Percentiles rank a stretch among this genome's conserved stretches.
Evolutionary conservation across 2,888 invertebrate genomes (phyloP).

Genomic region (Lepidocyrtinus sp.): DNA sequence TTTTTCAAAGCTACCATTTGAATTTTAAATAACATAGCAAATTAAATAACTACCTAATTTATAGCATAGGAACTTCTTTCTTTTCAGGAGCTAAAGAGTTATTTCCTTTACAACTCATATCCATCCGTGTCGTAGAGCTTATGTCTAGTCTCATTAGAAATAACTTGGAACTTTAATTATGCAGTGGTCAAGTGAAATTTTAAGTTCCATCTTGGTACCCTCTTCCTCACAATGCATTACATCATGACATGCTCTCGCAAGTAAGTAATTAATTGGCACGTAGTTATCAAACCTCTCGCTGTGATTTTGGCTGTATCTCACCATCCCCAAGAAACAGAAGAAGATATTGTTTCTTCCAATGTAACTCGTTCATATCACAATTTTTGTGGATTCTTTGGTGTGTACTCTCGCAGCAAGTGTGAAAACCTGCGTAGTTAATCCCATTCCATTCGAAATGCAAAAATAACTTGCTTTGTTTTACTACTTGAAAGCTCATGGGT

Average conservation of each 20-base stretch:
- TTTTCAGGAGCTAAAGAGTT: too few relatives aligned
- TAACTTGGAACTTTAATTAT: slow-evolving; percentile 2
- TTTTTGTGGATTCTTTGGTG: slow-evolving; percentile 6
- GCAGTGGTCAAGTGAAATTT: too few relatives aligned
- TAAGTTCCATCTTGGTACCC: not conserved
- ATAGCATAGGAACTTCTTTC: too few relatives aligned
- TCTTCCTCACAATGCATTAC: not conserved
- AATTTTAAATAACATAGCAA: too few relatives aligned
- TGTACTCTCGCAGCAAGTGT: slow-evolving; percentile 1
- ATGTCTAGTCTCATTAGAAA: too few relatives aligned
- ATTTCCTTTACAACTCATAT: too few relatives aligned
- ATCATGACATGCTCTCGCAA: not conserved
- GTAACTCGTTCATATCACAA: not conserved
- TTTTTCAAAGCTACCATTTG: too few relatives aligned
- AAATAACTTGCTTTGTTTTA: too few relatives aligned
- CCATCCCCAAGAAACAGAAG: too few relatives aligned
- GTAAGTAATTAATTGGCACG: slow-evolving; percentile 6
- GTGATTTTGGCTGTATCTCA: not conserved
- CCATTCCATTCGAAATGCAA: slow-evolving; percentile 7
- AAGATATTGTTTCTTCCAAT: not conserved
- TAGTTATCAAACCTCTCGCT: slow-evolving; percentile 2
- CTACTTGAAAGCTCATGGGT: not conserved
- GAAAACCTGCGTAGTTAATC: not conserved
- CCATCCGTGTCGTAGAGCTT: too few relatives aligned
- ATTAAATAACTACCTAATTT: too few relatives aligned